Evolutionary conservation across 1,140 invertebrate genomes (phyloP).

Genomic region (Harpegnathos saltator): DNA sequence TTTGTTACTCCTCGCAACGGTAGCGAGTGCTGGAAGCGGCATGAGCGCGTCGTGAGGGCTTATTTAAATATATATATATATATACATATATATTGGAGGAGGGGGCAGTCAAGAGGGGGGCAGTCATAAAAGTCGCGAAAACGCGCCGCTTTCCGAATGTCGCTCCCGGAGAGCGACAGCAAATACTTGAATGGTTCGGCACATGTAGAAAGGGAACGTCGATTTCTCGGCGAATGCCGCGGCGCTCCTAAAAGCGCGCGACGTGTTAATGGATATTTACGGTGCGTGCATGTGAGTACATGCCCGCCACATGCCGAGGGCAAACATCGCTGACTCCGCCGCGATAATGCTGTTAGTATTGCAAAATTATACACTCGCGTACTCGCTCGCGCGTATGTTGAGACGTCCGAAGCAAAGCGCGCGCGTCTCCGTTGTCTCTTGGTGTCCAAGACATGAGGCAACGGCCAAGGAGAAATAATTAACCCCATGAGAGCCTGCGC

Average conservation of each 20-base stretch:
- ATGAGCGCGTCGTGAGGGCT: constrained; percentile 12
- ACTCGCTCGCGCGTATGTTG: too few relatives aligned
- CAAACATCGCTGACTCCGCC: constrained; percentile 25
- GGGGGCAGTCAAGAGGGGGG: constrained; percentile 5
- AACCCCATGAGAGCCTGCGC: too few relatives aligned
- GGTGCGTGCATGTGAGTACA: background rate
- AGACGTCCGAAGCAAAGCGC: background rate
- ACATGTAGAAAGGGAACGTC: background rate
- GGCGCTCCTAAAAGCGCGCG: background rate
- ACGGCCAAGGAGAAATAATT: background rate
- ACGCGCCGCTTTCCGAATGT: constrained; percentile 31
- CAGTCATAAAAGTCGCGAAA: constrained; percentile 44
- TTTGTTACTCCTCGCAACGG: constrained; percentile 16
- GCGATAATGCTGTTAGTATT: background rate
- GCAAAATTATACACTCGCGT: background rate
- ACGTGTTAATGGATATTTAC: constrained; percentile 33
- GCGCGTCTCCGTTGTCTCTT: too few relatives aligned
- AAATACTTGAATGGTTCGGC: constrained; percentile 44
- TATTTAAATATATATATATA: constrained; percentile 31
- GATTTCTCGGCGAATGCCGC: background rate
- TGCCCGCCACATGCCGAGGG: background rate
- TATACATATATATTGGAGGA: background rate
- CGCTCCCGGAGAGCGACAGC: constrained; percentile 2
- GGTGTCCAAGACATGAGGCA: background rate
- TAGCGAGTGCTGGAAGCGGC: background rate